phyloP scores from a whole-genome alignment of 1,140 invertebrate species.

The Dendroctonus valens region DNA sequence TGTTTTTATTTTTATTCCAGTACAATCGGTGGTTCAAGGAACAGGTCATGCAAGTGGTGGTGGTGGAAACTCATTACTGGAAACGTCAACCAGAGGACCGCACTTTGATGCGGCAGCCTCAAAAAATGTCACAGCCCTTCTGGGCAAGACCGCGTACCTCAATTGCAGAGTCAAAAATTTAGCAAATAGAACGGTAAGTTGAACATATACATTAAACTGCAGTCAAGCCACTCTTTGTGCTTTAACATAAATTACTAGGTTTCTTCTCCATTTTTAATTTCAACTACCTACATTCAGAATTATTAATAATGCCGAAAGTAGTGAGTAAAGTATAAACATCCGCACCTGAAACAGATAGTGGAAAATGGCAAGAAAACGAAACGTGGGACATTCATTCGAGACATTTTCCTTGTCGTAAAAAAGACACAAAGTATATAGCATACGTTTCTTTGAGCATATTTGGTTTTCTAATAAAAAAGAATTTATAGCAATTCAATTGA shows the following conservation, averaged over 20 bases:
- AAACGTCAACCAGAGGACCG: conserved; percentile 56
- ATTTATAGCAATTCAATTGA: too few relatives aligned
- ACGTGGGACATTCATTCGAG: too few relatives aligned
- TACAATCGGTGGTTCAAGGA: conserved; percentile 10
- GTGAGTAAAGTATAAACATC: too few relatives aligned
- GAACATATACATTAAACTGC: background rate
- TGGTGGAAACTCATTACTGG: conserved; percentile 8
- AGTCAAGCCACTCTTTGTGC: background rate
- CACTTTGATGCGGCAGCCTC: conserved; percentile 72
- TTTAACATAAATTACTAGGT: background rate
- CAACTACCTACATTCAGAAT: too few relatives aligned
- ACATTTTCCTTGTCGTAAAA: too few relatives aligned
- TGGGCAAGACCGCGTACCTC: conserved; percentile 74
- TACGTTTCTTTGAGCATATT: too few relatives aligned
- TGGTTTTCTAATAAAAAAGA: too few relatives aligned
- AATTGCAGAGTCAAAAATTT: conserved; percentile 77
- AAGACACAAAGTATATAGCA: too few relatives aligned
- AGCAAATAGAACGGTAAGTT: conserved; percentile 76
- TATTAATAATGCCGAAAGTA: background rate
- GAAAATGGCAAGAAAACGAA: too few relatives aligned
- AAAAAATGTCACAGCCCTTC: conserved; percentile 75
- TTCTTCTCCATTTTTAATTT: background rate
- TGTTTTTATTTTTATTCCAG: conserved; percentile 5
- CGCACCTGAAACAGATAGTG: too few relatives aligned
- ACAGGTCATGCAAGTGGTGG: background rate